Conservation (phyloP, 1,140 invertebrate genomes). For the Chymomyza costata region DNA sequence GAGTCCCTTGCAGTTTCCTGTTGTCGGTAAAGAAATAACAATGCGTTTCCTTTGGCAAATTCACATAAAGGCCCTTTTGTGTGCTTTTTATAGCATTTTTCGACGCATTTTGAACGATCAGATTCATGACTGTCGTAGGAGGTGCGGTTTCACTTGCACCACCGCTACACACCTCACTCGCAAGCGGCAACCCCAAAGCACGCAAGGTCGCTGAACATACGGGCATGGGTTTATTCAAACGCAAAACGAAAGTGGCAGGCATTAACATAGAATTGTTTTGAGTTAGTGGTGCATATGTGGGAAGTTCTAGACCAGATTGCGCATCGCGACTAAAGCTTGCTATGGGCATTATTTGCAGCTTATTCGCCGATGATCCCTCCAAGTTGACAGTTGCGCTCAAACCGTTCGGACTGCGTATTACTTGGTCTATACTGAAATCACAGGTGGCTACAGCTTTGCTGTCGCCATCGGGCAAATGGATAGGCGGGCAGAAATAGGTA, state of each 20-base stretch:
- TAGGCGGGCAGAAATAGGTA: slow-evolving; percentile 88
- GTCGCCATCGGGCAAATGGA: slow-evolving; percentile 35
- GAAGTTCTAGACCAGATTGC: slow-evolving; percentile 85
- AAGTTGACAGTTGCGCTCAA: slow-evolving; percentile 92
- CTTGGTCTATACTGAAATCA: slow-evolving; percentile 49
- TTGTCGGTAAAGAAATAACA: slow-evolving; percentile 94
- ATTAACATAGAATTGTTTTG: slow-evolving; percentile 90
- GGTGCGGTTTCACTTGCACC: slow-evolving; percentile 11
- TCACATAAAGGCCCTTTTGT: slow-evolving; percentile 78
- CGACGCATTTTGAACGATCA: slow-evolving; percentile 59
- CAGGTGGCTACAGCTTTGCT: slow-evolving; percentile 1
- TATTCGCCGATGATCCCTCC: slow-evolving; percentile 91
- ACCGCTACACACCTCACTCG: slow-evolving; percentile 9
- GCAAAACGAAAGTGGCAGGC: slow-evolving; percentile 93
- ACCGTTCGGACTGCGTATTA: slow-evolving; percentile 76
- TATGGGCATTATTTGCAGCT: slow-evolving; percentile 88
- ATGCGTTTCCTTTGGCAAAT: slow-evolving; percentile 93
- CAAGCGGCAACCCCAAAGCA: slow-evolving; percentile 24
- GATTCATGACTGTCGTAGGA: slow-evolving; percentile 44
- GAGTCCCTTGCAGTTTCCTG: slow-evolving; percentile 84
- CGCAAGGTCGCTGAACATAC: slow-evolving; percentile 76
- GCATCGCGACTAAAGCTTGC: slow-evolving; percentile 84
- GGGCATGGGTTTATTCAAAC: slow-evolving; percentile 90
- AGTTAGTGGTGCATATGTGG: slow-evolving; percentile 86
- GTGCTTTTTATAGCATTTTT: slow-evolving; percentile 45